A percentile compares a stretch with the other conserved stretches of the same genome.
These are phyloP conservation scores for Myodes glareolus DNA, from an alignment of 2,113 vertebrate genomes.

Conservation along the genomic window DNA sequence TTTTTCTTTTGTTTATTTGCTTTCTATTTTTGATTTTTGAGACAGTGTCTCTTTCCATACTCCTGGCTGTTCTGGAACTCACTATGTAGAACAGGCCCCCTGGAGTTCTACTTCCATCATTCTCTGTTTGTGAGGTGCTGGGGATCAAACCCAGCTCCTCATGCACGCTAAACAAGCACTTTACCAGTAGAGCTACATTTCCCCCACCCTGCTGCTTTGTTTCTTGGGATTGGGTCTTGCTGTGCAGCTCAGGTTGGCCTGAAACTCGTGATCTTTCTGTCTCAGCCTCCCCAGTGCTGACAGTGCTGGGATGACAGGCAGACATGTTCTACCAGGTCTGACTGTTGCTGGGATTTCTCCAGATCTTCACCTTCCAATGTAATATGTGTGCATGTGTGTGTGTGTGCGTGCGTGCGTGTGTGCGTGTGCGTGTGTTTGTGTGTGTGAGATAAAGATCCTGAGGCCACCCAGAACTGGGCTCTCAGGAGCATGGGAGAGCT, in stretches of 20 bases:
- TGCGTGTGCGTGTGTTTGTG: too few relatives aligned
- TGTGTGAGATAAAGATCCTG: too few relatives aligned
- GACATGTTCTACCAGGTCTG: not conserved
- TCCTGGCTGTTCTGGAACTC: not conserved
- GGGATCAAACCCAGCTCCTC: not conserved
- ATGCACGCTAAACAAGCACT: not conserved
- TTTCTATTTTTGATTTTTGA: not conserved
- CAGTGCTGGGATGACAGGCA: not conserved
- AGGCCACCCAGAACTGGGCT: not conserved
- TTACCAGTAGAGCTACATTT: not conserved
- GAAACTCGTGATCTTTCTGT: not conserved
- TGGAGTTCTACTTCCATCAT: not conserved
- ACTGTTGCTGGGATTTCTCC: conserved; percentile 58
- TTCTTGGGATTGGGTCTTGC: not conserved
- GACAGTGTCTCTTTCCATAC: not conserved
- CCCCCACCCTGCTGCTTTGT: not conserved
- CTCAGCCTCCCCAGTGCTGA: not conserved
- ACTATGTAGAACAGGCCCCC: not conserved
- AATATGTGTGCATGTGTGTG: too few relatives aligned
- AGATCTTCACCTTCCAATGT: not conserved
- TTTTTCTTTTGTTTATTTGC: not conserved
- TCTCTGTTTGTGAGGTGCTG: not conserved
- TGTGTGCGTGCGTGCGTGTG: too few relatives aligned
- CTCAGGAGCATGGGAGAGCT: not conserved
- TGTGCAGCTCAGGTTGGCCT: not conserved